Base-by-base conservation (phyloP, 2,113 vertebrate species). In the Protobothrops mucrosquamatus region DNA sequence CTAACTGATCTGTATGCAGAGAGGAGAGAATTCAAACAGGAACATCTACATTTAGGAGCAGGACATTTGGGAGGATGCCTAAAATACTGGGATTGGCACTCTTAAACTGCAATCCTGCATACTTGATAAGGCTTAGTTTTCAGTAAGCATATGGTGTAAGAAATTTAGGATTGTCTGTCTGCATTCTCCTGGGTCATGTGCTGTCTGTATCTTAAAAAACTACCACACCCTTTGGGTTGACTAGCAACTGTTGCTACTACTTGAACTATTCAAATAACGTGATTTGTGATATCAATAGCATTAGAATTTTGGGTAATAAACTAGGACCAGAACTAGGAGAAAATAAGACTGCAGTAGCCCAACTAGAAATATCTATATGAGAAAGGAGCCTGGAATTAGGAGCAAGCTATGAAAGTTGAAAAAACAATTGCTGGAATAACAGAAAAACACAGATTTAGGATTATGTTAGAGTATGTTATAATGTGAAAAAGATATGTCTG, bases 171-270 rank as follows among this genome's bases (percentile, higher is more conserved):
- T 88, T 12, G 43, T 46, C 26, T 22, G 20, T 64, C 74, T 69
- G 24, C 18, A 57, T 93, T 81, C 48, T 69, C 74, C 6, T 15
- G 46, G 52, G 23, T 92, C 86, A 86, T 15, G n/a, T 54, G 48
- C 59, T 87, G n/a, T 61, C 43, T 54, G 54, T 54, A 87, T 74
- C 46, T 85, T 61, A 29, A 24, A 64, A 86, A 87, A 55, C 26
- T 64, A 86, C 87, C 91, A 92, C 93, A 89, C 93, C 91, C 91
- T 93, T 85, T 64, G 15, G 10, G 5, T 11, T 88, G 69, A 52
- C 15, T 74, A 23, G 56, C 91, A 69, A 89, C 81, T 89, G 46
- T 86, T 94, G 91, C 48, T 86, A 46, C 26, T 43, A 39, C 56
- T 51, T 87, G 26, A 55, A n/a, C 15, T n/a, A 90, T 46, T 34